Evolutionary conservation across 2,113 vertebrate species (phyloP).

Genomic region (Heterotilapia buettikoferi): DNA sequence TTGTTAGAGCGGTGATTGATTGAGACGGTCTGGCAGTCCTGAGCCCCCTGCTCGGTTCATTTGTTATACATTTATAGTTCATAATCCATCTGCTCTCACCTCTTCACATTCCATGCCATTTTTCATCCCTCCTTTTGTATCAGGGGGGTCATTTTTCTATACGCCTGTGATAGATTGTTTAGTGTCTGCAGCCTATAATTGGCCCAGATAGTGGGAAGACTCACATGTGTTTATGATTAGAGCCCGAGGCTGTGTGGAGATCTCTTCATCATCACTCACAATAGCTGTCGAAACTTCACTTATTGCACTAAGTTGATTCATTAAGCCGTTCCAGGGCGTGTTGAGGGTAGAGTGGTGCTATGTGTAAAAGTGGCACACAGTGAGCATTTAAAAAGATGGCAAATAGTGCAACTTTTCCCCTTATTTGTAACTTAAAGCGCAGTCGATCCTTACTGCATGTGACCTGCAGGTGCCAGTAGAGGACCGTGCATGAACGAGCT

Average conservation of each 20-base stretch:
- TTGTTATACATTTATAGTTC: slow-evolving; percentile 64
- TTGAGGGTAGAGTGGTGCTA: neutral
- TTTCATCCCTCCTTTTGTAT: slow-evolving; percentile 51
- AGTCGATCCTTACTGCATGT: accelerated
- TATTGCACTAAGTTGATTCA: neutral
- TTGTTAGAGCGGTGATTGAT: slow-evolving; percentile 61
- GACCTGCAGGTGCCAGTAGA: slow-evolving; percentile 64
- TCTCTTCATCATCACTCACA: slow-evolving; percentile 27
- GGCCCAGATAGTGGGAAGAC: slow-evolving; percentile 48
- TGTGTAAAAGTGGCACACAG: neutral
- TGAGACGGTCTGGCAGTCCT: slow-evolving; percentile 41
- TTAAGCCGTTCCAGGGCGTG: neutral
- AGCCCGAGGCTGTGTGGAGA: neutral
- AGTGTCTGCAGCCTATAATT: slow-evolving; percentile 32
- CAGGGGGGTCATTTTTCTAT: slow-evolving; percentile 26
- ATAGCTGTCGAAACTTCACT: neutral
- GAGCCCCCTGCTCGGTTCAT: slow-evolving; percentile 53
- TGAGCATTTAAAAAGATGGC: neutral
- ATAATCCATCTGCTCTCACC: slow-evolving; percentile 66
- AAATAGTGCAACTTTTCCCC: neutral
- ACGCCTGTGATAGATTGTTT: slow-evolving; percentile 38
- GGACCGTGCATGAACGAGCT: neutral
- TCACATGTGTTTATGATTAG: slow-evolving; percentile 59
- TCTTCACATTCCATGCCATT: slow-evolving; percentile 30
- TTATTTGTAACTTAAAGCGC: neutral